Conservation (phyloP, 2,113 vertebrate genomes). For the Neolamprologus caudopunctatus region DNA sequence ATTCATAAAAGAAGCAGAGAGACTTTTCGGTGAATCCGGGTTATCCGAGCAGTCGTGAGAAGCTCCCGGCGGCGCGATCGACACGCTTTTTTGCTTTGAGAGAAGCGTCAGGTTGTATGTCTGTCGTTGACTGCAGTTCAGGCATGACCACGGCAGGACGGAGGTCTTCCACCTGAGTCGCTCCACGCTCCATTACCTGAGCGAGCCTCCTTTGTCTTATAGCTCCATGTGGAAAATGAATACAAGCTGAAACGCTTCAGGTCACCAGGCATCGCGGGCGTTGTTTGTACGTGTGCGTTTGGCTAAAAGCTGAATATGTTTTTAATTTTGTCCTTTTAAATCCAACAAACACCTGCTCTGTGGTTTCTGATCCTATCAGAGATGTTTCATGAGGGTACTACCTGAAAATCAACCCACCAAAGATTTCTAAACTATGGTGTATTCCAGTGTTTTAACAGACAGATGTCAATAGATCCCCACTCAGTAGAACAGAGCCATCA, state of each 20-base stretch:
- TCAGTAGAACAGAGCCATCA: background rate
- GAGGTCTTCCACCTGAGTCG: conserved; percentile 43
- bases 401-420: background rate
- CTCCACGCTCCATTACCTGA: conserved; percentile 33
- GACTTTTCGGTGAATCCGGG: conserved; percentile 13
- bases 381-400: background rate
- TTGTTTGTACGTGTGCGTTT: background rate
- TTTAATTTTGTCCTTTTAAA: background rate
- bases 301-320: background rate
- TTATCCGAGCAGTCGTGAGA: conserved; percentile 17
- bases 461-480: background rate
- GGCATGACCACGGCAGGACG: conserved; percentile 36
- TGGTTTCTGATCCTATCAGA: background rate
- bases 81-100: background rate
- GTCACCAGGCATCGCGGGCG: background rate
- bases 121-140: conserved; percentile 53
- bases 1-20: conserved; percentile 42
- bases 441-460: background rate
- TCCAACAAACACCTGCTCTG: conserved; percentile 50
- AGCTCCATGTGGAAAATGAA: conserved; percentile 44
- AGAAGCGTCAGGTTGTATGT: background rate
- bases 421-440: accelerated
- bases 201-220: conserved; percentile 40
- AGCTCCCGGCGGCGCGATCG: background rate
- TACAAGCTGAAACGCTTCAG: background rate